Conservation (phyloP, 2,888 invertebrate genomes). For the Himalopsyche tibetana region DNA sequence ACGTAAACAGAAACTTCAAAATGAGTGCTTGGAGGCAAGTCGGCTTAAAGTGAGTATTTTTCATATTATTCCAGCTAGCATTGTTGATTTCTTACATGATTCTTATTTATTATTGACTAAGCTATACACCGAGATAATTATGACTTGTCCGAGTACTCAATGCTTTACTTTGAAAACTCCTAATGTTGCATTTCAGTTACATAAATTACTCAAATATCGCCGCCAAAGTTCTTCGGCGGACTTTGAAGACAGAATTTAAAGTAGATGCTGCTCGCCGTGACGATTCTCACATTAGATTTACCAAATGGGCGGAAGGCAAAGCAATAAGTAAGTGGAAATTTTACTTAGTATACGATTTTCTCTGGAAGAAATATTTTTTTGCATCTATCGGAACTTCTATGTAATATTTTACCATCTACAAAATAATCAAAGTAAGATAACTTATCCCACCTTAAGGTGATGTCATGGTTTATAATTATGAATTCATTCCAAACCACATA, state of each 20-base stretch:
- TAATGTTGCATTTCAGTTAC: conserved; percentile 82
- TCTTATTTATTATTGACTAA: too few relatives aligned
- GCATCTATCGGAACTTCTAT: too few relatives aligned
- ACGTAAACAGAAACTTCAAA: conserved; percentile 67
- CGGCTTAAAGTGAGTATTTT: conserved; percentile 85
- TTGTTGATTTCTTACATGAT: too few relatives aligned
- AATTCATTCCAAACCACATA: too few relatives aligned
- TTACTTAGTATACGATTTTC: too few relatives aligned
- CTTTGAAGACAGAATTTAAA: conserved; percentile 86
- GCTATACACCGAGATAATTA: neutral
- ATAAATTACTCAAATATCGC: conserved; percentile 97
- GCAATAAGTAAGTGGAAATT: conserved; percentile 83
- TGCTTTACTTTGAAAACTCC: neutral
- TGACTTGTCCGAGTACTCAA: neutral
- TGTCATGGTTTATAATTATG: too few relatives aligned
- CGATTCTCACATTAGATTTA: conserved; percentile 86
- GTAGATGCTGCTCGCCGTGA: conserved; percentile 87
- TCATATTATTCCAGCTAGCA: neutral
- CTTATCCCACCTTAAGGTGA: too few relatives aligned
- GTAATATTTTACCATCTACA: too few relatives aligned
- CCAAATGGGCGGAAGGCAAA: conserved; percentile 94
- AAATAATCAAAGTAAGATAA: too few relatives aligned
- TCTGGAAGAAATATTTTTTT: too few relatives aligned
- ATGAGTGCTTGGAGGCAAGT: conserved; percentile 92
- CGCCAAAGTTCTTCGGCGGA: conserved; percentile 87